Evolutionary conservation across 2,888 invertebrate species (phyloP).

Genomic region (Belgica antarctica): DNA sequence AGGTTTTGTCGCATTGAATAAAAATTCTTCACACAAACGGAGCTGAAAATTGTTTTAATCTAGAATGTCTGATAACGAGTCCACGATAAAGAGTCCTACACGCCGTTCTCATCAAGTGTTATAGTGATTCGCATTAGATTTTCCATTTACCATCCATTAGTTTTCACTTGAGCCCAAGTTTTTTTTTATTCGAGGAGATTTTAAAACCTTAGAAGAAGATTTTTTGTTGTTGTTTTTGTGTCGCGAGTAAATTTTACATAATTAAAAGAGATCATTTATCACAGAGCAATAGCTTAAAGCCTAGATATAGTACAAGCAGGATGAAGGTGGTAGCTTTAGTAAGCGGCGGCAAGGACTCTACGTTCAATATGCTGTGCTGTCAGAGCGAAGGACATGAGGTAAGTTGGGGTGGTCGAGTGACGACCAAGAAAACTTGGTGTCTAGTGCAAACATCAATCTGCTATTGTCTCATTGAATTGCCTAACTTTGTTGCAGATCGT

Average conservation of each 20-base stretch:
- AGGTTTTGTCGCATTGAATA: too few relatives aligned
- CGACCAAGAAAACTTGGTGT: too few relatives aligned
- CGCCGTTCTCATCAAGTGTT: constrained; percentile 26
- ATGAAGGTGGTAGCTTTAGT: constrained; percentile 87
- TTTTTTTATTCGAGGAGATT: background rate
- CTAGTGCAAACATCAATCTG: background rate
- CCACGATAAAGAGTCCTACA: constrained; percentile 12
- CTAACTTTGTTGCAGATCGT: constrained; percentile 61
- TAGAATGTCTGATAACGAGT: constrained; percentile 32
- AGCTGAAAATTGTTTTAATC: background rate
- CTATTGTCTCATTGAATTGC: constrained; percentile 50
- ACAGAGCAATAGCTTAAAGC: constrained; percentile 33
- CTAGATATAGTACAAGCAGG: constrained; percentile 50
- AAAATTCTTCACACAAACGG: constrained; percentile 4
- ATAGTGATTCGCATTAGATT: constrained; percentile 22
- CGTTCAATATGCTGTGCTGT: constrained; percentile 98
- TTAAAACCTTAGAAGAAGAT: background rate
- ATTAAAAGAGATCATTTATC: constrained; percentile 23
- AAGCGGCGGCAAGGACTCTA: constrained; percentile 99
- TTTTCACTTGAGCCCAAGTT: background rate
- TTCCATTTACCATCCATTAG: constrained; percentile 12
- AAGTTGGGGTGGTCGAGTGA: background rate
- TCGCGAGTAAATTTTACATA: constrained; percentile 30
- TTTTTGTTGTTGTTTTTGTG: constrained; percentile 34
- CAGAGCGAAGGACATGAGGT: constrained; percentile 82